Percentiles rank a stretch among this genome's conserved stretches.
Conservation (phyloP, 1,140 invertebrate genomes). For the Cyclargus thomasi region DNA sequence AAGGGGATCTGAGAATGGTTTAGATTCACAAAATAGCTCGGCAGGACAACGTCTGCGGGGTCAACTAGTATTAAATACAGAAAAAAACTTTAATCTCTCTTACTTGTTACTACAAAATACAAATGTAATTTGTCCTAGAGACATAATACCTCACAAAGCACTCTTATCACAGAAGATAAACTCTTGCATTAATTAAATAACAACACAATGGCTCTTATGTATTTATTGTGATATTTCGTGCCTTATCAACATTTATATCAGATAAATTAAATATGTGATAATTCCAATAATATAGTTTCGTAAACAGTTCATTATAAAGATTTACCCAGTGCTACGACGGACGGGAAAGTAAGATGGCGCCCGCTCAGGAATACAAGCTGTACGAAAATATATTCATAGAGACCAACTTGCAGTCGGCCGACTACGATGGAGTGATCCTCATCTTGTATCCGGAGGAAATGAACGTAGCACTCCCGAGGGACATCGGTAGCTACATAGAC, state of each 20-base stretch:
- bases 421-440: constrained; percentile 73
- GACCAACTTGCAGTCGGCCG: constrained; percentile 50
- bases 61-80: too few relatives aligned
- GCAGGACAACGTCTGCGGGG: too few relatives aligned
- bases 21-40: too few relatives aligned
- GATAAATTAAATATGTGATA: constrained; percentile 14
- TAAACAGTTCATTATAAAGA: constrained; percentile 15
- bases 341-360: constrained; percentile 19
- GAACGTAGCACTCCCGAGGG: constrained; percentile 44
- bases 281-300: constrained; percentile 1
- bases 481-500: constrained; percentile 55
- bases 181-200: constrained; percentile 8
- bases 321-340: not conserved
- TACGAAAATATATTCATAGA: constrained; percentile 66
- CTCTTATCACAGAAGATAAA: not conserved
- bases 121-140: not conserved
- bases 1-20: too few relatives aligned
- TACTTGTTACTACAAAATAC: too few relatives aligned
- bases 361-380: constrained; percentile 43
- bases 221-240: constrained; percentile 7
- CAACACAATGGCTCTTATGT: not conserved
- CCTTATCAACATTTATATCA: constrained; percentile 14
- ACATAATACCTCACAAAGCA: not conserved
- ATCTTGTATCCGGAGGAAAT: constrained; percentile 62
- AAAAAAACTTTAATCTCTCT: too few relatives aligned